Percentiles rank a stretch among this genome's conserved stretches.
These are phyloP conservation scores for Pyrrhia umbra DNA, from an alignment of 2,888 invertebrate genomes.

Conservation along the genomic window DNA sequence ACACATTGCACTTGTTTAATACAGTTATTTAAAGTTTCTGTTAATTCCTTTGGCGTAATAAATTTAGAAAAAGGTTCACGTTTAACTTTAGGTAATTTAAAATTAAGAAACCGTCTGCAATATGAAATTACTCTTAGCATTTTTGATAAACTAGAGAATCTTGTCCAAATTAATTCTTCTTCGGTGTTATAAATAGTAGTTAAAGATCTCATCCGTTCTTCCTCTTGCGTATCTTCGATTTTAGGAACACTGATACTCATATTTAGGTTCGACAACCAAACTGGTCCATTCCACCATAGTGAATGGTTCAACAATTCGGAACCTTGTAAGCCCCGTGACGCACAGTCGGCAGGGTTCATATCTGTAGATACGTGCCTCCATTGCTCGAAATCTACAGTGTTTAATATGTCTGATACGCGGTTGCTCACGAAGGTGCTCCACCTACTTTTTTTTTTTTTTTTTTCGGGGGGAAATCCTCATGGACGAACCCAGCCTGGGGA, in stretches of 20 bases:
- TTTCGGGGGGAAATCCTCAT: too few relatives aligned
- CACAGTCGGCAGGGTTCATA: constrained; percentile 15
- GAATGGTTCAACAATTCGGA: constrained; percentile 1
- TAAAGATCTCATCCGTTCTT: constrained; percentile 11
- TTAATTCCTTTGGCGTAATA: constrained; percentile 6
- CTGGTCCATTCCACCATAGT: constrained; percentile 18
- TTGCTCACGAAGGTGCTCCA: constrained; percentile 21
- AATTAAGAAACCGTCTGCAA: constrained; percentile 21
- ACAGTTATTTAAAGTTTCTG: constrained; percentile 9
- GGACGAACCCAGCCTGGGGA: too few relatives aligned
- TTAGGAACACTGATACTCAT: neutral
- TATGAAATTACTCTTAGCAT: constrained; percentile 27
- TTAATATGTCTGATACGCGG: constrained; percentile 9
- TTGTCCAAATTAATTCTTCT: constrained; percentile 22
- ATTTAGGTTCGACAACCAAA: constrained; percentile 3
- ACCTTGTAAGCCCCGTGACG: constrained; percentile 6
- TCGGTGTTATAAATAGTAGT: neutral
- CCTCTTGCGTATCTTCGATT: constrained; percentile 17
- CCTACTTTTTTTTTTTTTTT: too few relatives aligned
- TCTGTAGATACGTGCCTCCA: constrained; percentile 13
- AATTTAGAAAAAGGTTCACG: neutral
- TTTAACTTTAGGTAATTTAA: neutral
- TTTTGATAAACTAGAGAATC: constrained; percentile 19
- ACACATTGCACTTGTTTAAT: constrained; percentile 16
- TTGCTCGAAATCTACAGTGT: constrained; percentile 12